Evolutionary conservation across 2,113 vertebrate genomes (phyloP).

Genomic region (Cyphomyrus discorhynchus): DNA sequence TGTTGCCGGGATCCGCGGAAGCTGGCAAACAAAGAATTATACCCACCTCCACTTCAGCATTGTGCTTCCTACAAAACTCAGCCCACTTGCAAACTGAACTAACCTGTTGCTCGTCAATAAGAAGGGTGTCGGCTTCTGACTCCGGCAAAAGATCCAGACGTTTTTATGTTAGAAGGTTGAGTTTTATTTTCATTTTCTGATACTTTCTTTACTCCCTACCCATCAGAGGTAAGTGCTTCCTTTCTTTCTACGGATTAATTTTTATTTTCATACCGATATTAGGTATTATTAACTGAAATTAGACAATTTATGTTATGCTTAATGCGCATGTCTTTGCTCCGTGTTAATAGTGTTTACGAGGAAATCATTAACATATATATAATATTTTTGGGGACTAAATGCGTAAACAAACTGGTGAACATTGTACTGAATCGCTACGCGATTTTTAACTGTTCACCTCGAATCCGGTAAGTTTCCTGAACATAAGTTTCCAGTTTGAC

Average conservation of each 20-base stretch:
- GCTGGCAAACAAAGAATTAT: conserved; percentile 26
- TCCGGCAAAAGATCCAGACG: background rate
- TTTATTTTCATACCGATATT: background rate
- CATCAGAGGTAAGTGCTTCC: conserved; percentile 35
- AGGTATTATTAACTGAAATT: background rate
- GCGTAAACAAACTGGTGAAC: background rate
- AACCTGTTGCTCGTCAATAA: conserved; percentile 57
- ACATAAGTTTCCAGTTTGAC: background rate
- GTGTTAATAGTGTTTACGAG: background rate
- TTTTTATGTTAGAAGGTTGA: background rate
- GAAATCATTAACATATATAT: background rate
- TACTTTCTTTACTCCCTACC: background rate
- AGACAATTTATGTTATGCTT: background rate
- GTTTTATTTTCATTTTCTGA: conserved; percentile 7
- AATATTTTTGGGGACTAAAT: background rate
- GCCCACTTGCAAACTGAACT: conserved; percentile 40
- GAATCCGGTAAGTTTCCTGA: background rate
- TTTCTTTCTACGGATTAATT: background rate
- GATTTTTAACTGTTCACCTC: background rate
- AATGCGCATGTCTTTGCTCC: background rate
- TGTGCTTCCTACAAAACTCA: conserved; percentile 32
- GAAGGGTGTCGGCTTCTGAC: conserved; percentile 49
- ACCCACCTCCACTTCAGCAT: conserved; percentile 6
- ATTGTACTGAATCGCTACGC: background rate
- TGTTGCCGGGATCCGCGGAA: conserved; percentile 19